These are phyloP conservation scores for Falco concolor DNA, from an alignment of 2,797 vertebrate genomes.

Conservation along the genomic window DNA sequence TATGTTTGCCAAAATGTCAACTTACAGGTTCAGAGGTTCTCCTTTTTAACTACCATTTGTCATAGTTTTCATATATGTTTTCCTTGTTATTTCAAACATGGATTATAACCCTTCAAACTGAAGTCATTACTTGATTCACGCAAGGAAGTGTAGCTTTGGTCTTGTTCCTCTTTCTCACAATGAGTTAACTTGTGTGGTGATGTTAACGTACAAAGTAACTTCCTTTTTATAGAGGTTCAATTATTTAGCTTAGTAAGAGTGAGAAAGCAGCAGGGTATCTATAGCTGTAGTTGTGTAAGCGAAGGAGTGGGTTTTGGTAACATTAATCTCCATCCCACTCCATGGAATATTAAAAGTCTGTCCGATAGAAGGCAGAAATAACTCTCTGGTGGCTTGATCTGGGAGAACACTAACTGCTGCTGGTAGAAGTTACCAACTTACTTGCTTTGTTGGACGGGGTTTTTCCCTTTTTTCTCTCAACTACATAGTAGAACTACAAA, in stretches of 20 bases:
- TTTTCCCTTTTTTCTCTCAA: accelerated
- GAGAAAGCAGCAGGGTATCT: neutral
- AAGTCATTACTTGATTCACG: neutral
- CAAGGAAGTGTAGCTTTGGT: neutral
- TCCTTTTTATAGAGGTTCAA: neutral
- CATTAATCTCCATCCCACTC: accelerated
- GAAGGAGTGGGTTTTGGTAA: neutral
- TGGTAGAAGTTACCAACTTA: neutral
- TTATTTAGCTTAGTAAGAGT: neutral
- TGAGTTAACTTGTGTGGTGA: neutral
- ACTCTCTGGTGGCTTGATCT: neutral
- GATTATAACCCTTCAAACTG: neutral
- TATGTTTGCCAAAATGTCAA: neutral
- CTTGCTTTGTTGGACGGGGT: neutral
- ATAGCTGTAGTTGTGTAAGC: neutral
- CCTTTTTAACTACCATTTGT: neutral
- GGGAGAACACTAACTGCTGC: neutral
- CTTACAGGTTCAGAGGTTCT: accelerated
- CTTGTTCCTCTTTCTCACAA: neutral
- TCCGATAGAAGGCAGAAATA: neutral
- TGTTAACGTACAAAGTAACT: neutral
- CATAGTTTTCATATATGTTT: neutral
- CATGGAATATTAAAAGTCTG: neutral
- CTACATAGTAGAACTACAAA: neutral
- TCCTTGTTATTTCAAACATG: neutral